Base-by-base conservation (phyloP, 2,113 vertebrate genomes). In the Grus americana region DNA sequence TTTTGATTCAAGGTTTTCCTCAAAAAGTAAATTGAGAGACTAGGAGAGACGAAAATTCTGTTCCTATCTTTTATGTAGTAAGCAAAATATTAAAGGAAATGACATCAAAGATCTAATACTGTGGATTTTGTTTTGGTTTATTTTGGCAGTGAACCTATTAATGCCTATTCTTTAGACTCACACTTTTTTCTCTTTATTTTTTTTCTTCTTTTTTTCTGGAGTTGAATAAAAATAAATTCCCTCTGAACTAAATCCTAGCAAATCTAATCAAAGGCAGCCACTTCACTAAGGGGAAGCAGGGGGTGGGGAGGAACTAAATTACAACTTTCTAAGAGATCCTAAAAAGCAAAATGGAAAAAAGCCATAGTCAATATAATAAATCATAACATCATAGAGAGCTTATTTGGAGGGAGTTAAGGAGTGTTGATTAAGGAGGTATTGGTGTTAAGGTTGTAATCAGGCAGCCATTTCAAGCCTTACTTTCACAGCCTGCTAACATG, bases 381-480 rank as follows among this genome's bases (percentile, higher is more conserved):
- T 94, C 95, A 95, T 76, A 92, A 88, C 70, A 62, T 75, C 86
- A 92, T 46, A 76, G 61, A 96, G 93, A 88, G 87, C 38, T 96
- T 92, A 95, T 95, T 97, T 93, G 80, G 61, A 96, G 62, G 88
- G 66, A 97, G 91, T 92, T 93, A 92, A 93, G 80, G 92, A 91
- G 89, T 79, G 94, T 90, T 96, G 95, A 96, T 95, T 95, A 97
- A 94, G 94, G 92, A 97, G 83, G 91, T 97, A 92, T 91, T 96
- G 83, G 95, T 93, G 88, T 89, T 96, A 90, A 87, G 91, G 92
- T 85, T 93, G 89, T 93, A 97, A 97, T 96, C 94, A 96, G 92
- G 78, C 91, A 96, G 86, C 73, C 91, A 95, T 95, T 97, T 95
- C 86, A 87, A 96, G 62, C 38, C 58, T 81, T 73, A 36, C 89